Evolutionary conservation across 2,113 vertebrate genomes (phyloP).

Genomic region (Gambusia holbrooki): DNA sequence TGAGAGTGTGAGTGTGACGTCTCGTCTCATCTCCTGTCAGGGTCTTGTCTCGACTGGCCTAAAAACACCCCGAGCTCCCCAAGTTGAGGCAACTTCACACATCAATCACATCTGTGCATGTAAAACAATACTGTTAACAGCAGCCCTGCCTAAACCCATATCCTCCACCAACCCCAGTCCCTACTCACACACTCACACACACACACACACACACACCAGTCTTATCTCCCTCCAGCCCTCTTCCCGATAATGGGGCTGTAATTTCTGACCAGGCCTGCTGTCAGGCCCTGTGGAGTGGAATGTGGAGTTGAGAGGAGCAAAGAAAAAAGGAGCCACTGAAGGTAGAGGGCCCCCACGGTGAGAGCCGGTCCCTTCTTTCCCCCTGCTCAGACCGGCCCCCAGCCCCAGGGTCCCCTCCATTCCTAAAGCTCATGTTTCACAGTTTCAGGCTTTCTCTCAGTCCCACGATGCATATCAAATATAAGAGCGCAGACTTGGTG

Average conservation of each 20-base stretch:
- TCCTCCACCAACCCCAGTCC: constrained; percentile 23
- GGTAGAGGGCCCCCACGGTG: constrained; percentile 46
- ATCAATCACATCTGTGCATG: constrained; percentile 54
- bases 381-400: constrained; percentile 50
- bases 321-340: constrained; percentile 33
- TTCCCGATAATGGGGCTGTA: constrained; percentile 65
- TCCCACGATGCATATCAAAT: constrained; percentile 74
- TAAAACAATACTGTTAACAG: constrained; percentile 55
- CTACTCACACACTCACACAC: too few relatives aligned
- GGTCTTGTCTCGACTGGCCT: constrained; percentile 75
- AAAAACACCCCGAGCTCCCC: constrained; percentile 55
- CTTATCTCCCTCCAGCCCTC: constrained; percentile 34
- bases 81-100: constrained; percentile 44
- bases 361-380: constrained; percentile 51
- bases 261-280: constrained; percentile 64
- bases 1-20: constrained; percentile 71
- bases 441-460: constrained; percentile 49
- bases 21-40: constrained; percentile 67
- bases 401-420: constrained; percentile 63
- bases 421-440: constrained; percentile 73
- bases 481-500: constrained; percentile 39
- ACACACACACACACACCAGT: too few relatives aligned
- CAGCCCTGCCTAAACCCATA: constrained; percentile 30
- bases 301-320: constrained; percentile 66
- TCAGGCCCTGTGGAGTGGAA: constrained; percentile 65